These are phyloP conservation scores for Ascaphus truei DNA, from an alignment of 2,113 vertebrate species.

Conservation along the genomic window DNA sequence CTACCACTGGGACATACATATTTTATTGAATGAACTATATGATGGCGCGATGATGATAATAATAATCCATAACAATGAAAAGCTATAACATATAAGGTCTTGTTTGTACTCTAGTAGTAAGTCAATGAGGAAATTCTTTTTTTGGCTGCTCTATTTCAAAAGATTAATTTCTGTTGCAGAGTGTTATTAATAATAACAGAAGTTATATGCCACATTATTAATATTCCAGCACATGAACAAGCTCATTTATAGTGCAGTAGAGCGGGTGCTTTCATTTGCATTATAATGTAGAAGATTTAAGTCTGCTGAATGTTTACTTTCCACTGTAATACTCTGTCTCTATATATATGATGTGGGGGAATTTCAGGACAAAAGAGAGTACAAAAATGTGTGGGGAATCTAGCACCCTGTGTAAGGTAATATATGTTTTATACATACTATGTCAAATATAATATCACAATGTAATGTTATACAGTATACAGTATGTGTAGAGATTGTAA, in stretches of 20 bases:
- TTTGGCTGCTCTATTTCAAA: slow-evolving; percentile 16
- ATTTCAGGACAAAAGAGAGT: not conserved
- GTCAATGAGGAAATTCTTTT: slow-evolving; percentile 10
- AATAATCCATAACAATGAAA: slow-evolving; percentile 22
- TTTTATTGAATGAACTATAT: slow-evolving; percentile 5
- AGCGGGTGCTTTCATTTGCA: slow-evolving; percentile 29
- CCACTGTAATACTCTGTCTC: not conserved
- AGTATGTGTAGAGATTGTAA: no score
- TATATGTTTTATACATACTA: no score
- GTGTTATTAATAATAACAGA: slow-evolving; percentile 30
- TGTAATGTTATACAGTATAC: no score
- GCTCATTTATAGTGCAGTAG: slow-evolving; percentile 30
- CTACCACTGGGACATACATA: slow-evolving; percentile 10
- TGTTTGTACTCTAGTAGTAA: slow-evolving; percentile 26
- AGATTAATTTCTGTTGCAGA: slow-evolving; percentile 29
- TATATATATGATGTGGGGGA: not conserved
- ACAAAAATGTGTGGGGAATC: no score
- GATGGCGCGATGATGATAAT: slow-evolving; percentile 10
- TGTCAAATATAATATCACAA: no score
- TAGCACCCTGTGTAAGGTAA: no score
- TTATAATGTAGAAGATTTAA: slow-evolving; percentile 17
- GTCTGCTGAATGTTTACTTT: slow-evolving; percentile 28
- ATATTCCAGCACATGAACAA: slow-evolving; percentile 29
- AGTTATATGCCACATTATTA: slow-evolving; percentile 35
- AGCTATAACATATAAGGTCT: slow-evolving; percentile 18